Evolutionary conservation across 2,888 invertebrate species (phyloP).

Genomic region (Drosophila diplacantha): DNA sequence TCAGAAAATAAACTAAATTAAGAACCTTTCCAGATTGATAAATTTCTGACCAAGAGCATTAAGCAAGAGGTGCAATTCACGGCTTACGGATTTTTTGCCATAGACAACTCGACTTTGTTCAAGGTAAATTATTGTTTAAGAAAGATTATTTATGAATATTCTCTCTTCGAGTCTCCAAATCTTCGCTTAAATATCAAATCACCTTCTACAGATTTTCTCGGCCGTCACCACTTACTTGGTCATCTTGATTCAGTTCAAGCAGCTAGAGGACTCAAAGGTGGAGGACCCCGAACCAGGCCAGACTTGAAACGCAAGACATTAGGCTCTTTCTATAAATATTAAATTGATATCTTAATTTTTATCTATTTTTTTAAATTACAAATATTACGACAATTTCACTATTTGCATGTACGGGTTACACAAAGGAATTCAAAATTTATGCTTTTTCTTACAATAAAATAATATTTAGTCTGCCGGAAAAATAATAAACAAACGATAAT

Average conservation of each 20-base stretch:
- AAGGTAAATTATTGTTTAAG: conserved; percentile 59
- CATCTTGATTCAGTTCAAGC: conserved; percentile 77
- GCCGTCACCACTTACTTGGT: conserved; percentile 77
- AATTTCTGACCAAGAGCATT: conserved; percentile 76
- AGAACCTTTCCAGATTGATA: conserved; percentile 69
- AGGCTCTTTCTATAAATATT: conserved; percentile 5
- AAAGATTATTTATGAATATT: too few relatives aligned
- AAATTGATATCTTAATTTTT: conserved; percentile 29
- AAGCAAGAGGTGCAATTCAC: conserved; percentile 76
- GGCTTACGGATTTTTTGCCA: conserved; percentile 77
- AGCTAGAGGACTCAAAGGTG: conserved; percentile 75
- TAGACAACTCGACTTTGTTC: conserved; percentile 76
- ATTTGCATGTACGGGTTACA: conserved; percentile 41
- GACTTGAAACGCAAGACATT: not conserved
- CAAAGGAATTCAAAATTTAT: conserved; percentile 30
- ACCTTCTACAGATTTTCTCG: conserved; percentile 71
- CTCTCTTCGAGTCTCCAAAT: not conserved
- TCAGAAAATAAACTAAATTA: not conserved
- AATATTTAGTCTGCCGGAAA: conserved; percentile 19
- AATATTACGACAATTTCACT: conserved; percentile 61
- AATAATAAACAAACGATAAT: conserved; percentile 21
- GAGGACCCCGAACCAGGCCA: conserved; percentile 50
- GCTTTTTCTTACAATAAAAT: conserved; percentile 13
- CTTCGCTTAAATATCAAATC: not conserved
- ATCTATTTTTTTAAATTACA: conserved; percentile 53